Percentiles rank a stretch among this genome's conserved stretches.
Conservation (phyloP, 2,113 vertebrate genomes). For the Platysteira castanea region DNA sequence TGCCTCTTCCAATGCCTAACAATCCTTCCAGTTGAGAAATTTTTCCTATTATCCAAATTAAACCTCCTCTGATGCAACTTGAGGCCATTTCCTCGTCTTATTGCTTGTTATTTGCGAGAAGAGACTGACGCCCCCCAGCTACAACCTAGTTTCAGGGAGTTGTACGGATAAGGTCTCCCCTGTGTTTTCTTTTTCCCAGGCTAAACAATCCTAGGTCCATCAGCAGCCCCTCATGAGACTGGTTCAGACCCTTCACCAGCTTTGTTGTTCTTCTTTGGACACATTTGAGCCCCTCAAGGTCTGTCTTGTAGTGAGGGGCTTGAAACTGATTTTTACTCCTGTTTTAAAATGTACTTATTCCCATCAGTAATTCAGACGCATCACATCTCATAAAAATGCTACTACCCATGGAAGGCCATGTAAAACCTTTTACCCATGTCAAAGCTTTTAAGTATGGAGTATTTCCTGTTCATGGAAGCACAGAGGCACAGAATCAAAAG, state of each 20-base stretch:
- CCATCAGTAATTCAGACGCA: not conserved
- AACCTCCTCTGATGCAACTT: not conserved
- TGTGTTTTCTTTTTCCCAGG: not conserved
- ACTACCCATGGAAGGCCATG: not conserved
- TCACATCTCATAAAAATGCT: not conserved
- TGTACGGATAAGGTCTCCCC: not conserved
- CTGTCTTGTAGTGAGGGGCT: not conserved
- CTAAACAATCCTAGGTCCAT: not conserved
- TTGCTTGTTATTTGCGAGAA: not conserved
- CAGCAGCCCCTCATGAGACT: not conserved
- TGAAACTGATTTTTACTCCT: not conserved
- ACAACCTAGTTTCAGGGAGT: not conserved
- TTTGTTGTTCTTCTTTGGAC: not conserved
- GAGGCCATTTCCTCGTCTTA: not conserved
- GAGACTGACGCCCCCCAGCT: not conserved
- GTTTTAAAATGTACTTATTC: not conserved
- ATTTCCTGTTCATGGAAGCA: not conserved
- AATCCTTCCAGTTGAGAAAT: not conserved
- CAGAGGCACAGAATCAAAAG: not conserved
- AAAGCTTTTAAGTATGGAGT: not conserved
- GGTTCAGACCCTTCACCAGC: not conserved
- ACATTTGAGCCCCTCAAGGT: not conserved
- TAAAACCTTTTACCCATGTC: not conserved
- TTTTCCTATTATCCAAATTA: not conserved
- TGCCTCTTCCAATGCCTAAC: not conserved